A percentile compares a stretch with the other conserved stretches of the same genome.
Conservation (phyloP, 2,888 invertebrate species). For the Neocrepidodera transversa region DNA sequence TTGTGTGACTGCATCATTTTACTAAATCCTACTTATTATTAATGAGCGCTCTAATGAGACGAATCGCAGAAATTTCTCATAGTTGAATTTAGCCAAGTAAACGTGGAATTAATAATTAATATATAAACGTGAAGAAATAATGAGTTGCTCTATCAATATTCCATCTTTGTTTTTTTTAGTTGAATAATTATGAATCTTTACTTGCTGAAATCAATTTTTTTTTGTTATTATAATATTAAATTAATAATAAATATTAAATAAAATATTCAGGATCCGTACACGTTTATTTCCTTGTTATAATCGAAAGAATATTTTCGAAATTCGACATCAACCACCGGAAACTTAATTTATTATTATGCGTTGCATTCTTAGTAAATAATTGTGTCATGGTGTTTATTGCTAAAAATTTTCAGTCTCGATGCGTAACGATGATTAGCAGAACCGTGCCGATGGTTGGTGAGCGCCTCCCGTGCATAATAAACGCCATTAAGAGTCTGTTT, state of each 20-base stretch:
- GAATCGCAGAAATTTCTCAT: conserved; percentile 3
- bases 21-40: background rate
- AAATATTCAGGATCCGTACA: conserved; percentile 32
- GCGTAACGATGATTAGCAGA: conserved; percentile 52
- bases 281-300: conserved; percentile 33
- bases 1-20: background rate
- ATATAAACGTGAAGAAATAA: background rate
- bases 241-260: background rate
- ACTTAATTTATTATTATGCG: conserved; percentile 43
- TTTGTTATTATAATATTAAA: background rate
- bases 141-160: background rate
- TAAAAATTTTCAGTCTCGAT: conserved; percentile 48
- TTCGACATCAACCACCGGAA: conserved; percentile 43
- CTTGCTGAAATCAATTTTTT: too few species aligned
- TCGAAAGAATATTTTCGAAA: conserved; percentile 35
- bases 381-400: conserved; percentile 51
- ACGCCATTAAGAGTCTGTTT: conserved; percentile 48
- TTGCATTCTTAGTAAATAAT: conserved; percentile 47
- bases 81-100: conserved; percentile 1
- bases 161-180: background rate
- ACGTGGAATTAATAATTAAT: conserved; percentile 4
- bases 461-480: conserved; percentile 46
- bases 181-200: background rate
- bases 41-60: conserved; percentile 1
- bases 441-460: conserved; percentile 47